Percentiles rank a stretch among this genome's conserved stretches.
These are phyloP conservation scores for Eurosta solidaginis DNA, from an alignment of 1,140 invertebrate genomes.

Conservation along the genomic window DNA sequence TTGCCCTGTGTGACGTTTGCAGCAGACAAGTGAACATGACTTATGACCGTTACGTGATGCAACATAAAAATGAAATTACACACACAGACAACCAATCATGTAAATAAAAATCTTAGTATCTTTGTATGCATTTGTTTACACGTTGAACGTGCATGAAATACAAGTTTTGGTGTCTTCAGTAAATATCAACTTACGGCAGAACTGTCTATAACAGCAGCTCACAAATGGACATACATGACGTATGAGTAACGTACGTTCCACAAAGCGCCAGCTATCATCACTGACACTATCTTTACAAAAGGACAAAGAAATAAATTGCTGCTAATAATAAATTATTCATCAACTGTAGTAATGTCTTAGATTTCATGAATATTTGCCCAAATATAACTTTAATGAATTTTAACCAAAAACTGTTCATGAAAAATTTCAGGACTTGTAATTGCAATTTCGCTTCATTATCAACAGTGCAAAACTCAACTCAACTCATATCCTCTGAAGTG, in stretches of 20 bases:
- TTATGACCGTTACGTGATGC: slow-evolving; percentile 59
- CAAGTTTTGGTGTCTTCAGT: not conserved
- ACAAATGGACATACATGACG: not conserved
- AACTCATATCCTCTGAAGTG: not conserved
- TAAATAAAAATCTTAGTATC: not conserved
- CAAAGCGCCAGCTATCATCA: not conserved
- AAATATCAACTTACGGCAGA: slow-evolving; percentile 9
- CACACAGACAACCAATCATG: not conserved
- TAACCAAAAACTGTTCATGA: not conserved
- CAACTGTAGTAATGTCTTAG: not conserved
- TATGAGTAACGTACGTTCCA: slow-evolving; percentile 20
- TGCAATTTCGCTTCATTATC: not conserved
- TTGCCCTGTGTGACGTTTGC: slow-evolving; percentile 33
- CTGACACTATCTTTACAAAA: no score
- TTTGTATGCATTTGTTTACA: slow-evolving; percentile 21
- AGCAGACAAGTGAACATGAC: slow-evolving; percentile 53
- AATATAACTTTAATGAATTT: not conserved
- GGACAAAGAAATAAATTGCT: not conserved
- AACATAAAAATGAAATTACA: slow-evolving; percentile 60
- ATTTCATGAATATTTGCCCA: not conserved
- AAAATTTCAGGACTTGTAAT: no score
- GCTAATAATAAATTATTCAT: not conserved
- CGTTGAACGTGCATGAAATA: slow-evolving; percentile 19
- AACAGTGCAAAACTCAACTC: not conserved
- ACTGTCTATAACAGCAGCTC: slow-evolving; percentile 13